These are phyloP conservation scores for Eumeta japonica DNA, from an alignment of 1,140 invertebrate species.

Conservation along the genomic window DNA sequence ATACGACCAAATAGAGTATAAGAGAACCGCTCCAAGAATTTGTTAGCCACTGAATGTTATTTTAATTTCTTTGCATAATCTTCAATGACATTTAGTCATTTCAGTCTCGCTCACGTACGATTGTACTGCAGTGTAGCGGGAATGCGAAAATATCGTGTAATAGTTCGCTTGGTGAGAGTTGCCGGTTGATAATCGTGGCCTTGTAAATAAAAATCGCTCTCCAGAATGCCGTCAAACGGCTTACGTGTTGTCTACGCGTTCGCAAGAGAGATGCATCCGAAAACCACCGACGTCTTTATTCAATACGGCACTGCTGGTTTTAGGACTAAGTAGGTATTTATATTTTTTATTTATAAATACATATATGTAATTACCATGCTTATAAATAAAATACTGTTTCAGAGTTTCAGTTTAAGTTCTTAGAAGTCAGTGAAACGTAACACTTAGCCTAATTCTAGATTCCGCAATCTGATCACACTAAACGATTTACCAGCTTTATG, in stretches of 20 bases:
- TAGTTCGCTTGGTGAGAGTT: too few species aligned
- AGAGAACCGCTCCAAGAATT: too few species aligned
- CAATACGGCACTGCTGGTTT: conserved; percentile 72
- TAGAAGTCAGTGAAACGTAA: neutral
- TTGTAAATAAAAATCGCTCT: conserved; percentile 48
- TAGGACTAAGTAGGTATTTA: conserved; percentile 64
- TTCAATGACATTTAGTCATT: too few species aligned
- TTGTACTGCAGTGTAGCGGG: too few species aligned
- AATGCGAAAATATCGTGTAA: too few species aligned
- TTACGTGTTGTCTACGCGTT: conserved; percentile 67
- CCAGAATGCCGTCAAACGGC: conserved; percentile 52
- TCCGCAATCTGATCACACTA: neutral
- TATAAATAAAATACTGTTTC: conserved; percentile 3
- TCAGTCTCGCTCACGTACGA: too few species aligned
- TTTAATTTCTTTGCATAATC: too few species aligned
- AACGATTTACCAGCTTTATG: too few species aligned
- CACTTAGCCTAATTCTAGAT: neutral
- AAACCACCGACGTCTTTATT: conserved; percentile 61
- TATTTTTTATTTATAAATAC: conserved; percentile 8
- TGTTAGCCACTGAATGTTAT: too few species aligned
- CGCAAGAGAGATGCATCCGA: conserved; percentile 73
- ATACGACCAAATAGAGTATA: too few species aligned
- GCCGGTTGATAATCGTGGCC: conserved; percentile 31
- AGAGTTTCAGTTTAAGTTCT: neutral
- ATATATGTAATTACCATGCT: conserved; percentile 9